Evolutionary conservation across 2,888 invertebrate species (phyloP), one percentile per base, ranked within the genome.

Genomic region (Morpho deidamia): DNA sequence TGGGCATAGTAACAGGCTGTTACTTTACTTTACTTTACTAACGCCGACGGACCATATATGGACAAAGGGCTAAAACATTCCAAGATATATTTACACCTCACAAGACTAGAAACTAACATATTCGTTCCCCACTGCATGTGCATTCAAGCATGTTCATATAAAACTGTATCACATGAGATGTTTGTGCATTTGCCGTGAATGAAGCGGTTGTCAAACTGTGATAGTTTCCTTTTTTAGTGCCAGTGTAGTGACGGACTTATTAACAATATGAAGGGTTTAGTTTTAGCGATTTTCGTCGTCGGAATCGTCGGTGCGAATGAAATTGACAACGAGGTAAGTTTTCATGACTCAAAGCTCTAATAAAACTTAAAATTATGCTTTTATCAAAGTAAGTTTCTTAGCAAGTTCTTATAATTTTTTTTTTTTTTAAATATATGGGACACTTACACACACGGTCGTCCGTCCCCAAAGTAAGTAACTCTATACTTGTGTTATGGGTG

Each of bases 221-320:
- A 55, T 38, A 46, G 44, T 41, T 49, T 39, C 53, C 56, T 56
- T 53, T n/a, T n/a, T 40, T 11, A 67, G 80, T 81, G 78, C 59
- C 67, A 75, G 86, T 87, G 86, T 69, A 64, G 57, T 62, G 62
- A 65, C 62, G 67, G 69, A 70, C 68, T 55, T 38, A 5, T 37
- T 42, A 42, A 58, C 38, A 84, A 70, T 70, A 88, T 88, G 88
- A 86, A 81, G 71, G 69, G 77, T 73, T 56, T 80, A 64, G 61
- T 86, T 59, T 70, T 87, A 63, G 71, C 81, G 62, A 70, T 87
- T 69, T 69, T 85, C 65, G 71, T 87, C 58, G 72, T 88, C 64
- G 87, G 88, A 58, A 78, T 86, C 71, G 86, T 73, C 60, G 71
- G 68, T 61, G 74, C 81, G 50, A 81, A 74, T 76, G 81, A 84